Percentiles rank a stretch among this genome's conserved stretches.
phyloP scores from a whole-genome alignment of 2,888 invertebrate genomes.

The Keiferia lycopersicella region DNA sequence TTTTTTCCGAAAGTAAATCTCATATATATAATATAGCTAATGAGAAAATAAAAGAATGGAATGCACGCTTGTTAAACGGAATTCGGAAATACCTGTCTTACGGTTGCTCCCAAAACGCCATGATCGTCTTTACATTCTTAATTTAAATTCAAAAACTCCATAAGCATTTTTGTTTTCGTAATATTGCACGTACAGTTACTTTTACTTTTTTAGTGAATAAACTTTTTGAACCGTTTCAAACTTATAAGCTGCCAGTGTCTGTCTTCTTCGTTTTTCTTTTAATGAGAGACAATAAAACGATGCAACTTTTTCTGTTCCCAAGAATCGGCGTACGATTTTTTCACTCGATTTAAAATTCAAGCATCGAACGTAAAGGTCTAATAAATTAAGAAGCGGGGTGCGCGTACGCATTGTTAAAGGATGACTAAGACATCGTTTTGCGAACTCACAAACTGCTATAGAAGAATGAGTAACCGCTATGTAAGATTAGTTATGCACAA shows the following conservation, averaged over 20 bases:
- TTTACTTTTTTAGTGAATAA: slow-evolving; percentile 8
- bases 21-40: too few relatives aligned
- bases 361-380: slow-evolving; percentile 46
- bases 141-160: slow-evolving; percentile 24
- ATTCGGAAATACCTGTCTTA: slow-evolving; percentile 29
- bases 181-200: slow-evolving; percentile 15
- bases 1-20: too few relatives aligned
- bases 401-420: slow-evolving; percentile 69
- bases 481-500: slow-evolving; percentile 11
- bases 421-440: slow-evolving; percentile 45
- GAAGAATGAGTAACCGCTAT: slow-evolving; percentile 21
- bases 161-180: slow-evolving; percentile 15
- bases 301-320: slow-evolving; percentile 37
- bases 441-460: slow-evolving; percentile 8
- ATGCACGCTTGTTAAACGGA: slow-evolving; percentile 21
- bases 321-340: slow-evolving; percentile 39
- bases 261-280: too few relatives aligned
- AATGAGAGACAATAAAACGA: slow-evolving; percentile 9
- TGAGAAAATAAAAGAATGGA: slow-evolving; percentile 7
- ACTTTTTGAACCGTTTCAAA: background rate
- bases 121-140: slow-evolving; percentile 20
- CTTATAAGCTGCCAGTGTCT: slow-evolving; percentile 15
- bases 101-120: slow-evolving; percentile 12
- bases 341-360: slow-evolving; percentile 44
- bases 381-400: slow-evolving; percentile 60